Evolutionary conservation across 2,113 vertebrate genomes (phyloP).

Genomic region (Hydropotes inermis): DNA sequence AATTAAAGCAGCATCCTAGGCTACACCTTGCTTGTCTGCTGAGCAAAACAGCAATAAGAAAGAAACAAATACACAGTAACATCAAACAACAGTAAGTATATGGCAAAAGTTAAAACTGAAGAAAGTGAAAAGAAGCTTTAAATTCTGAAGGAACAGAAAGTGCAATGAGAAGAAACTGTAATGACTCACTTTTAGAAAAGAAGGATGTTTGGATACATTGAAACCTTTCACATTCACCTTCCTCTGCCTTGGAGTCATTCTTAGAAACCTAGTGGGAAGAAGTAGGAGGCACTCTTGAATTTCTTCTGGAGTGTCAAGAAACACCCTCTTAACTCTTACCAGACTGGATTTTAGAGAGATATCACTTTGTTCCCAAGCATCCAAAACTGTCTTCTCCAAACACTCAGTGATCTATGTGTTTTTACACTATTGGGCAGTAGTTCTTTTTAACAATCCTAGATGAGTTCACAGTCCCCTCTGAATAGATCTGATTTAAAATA

Average conservation of each 20-base stretch:
- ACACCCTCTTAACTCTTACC: not conserved
- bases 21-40: not conserved
- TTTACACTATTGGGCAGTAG: not conserved
- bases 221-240: slow-evolving; percentile 30
- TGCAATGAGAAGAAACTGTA: not conserved
- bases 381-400: not conserved
- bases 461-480: not conserved
- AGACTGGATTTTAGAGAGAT: not conserved
- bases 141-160: slow-evolving; percentile 28
- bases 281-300: slow-evolving; percentile 9
- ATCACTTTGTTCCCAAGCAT: not conserved
- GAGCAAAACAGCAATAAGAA: not conserved
- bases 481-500: not conserved
- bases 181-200: slow-evolving; percentile 33
- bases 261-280: slow-evolving; percentile 30
- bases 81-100: not conserved
- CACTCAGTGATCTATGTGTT: not conserved
- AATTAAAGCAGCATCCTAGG: not conserved
- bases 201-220: not conserved
- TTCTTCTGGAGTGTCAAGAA: not conserved
- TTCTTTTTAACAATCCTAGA: not conserved
- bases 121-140: not conserved
- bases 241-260: not conserved
- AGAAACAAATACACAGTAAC: not conserved
- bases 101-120: not conserved